Conservation (phyloP, 2,797 vertebrate species). For the Falco columbarius region DNA sequence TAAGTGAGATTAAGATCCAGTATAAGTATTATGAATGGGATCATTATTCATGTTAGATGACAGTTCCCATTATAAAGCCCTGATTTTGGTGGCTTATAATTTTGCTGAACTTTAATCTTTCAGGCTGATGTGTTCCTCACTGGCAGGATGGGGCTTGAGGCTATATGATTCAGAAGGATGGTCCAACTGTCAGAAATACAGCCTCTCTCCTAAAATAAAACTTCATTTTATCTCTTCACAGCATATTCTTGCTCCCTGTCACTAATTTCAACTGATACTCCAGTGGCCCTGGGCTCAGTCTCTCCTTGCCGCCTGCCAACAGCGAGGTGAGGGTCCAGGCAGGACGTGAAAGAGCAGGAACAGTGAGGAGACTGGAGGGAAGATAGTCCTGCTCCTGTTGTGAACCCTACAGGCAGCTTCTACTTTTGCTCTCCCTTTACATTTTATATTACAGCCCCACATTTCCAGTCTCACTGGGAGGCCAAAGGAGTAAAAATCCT, state of each 20-base stretch:
- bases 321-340: not conserved
- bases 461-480: not conserved
- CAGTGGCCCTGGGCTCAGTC: not conserved
- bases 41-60: slow-evolving; percentile 45
- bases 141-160: slow-evolving; percentile 27
- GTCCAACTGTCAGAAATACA: slow-evolving; percentile 23
- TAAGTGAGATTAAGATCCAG: slow-evolving; percentile 59
- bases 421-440: not conserved
- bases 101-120: slow-evolving; percentile 62
- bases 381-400: not conserved
- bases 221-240: not conserved
- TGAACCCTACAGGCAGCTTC: not conserved
- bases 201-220: slow-evolving; percentile 26
- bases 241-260: not conserved
- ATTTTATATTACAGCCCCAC: not conserved
- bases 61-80: slow-evolving; percentile 46
- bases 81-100: slow-evolving; percentile 38
- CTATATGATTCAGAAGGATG: not conserved
- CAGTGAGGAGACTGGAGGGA: not conserved
- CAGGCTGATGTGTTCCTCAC: not conserved
- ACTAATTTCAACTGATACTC: not conserved
- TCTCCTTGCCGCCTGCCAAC: not conserved
- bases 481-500: not conserved
- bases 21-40: slow-evolving; percentile 53
- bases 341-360: not conserved